Evolutionary conservation across 2,113 vertebrate genomes (phyloP), one percentile per base, ranked within the genome.

Genomic region (Callipepla californica): DNA sequence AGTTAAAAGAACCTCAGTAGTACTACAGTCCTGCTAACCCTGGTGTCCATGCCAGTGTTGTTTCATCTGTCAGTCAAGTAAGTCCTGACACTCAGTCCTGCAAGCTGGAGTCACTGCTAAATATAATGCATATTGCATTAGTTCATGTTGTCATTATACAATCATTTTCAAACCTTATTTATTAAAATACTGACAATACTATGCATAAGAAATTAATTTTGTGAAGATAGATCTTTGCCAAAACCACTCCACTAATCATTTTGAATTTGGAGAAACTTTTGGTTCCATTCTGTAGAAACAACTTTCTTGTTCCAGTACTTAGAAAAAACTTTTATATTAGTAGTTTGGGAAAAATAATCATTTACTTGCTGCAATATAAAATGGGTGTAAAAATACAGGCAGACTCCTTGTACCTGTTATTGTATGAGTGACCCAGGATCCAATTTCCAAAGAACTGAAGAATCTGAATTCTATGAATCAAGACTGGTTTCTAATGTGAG

Each of bases 1-100:
- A 94, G 26, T 87, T 80, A 89, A 96, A 96, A 95, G n/a, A 89
- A 48, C 26, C 80, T 45, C 77, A 78, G 58, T 63, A 89, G 82
- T 42, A 83, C 25, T 73, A 76, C 57, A 85, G 59, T 66, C 63
- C 53, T 57, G 45, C 13, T 87, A 85, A 78, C 78, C 14, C n/a
- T 58, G 5, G 2, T 83, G 78, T 76, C 65, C 91, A 92, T 95
- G 75, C 26, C 53, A 89, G 36, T 36, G 40, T 70, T 87, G 84
- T 76, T 79, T 84, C 20, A 79, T 65, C 47, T 65, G 74, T 80
- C 45, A 87, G n/a, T 72, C 61, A 85, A 74, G 62, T 13, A 68
- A 74, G 19, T 67, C 67, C 59, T 89, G 63, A 73, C 65, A 20
- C 45, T 65, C 28, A 28, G 26, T 74, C 20, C 38, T 67, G 21